These are phyloP conservation scores for Neomorphus geoffroyi DNA, from an alignment of 2,797 vertebrate species.

Conservation along the genomic window DNA sequence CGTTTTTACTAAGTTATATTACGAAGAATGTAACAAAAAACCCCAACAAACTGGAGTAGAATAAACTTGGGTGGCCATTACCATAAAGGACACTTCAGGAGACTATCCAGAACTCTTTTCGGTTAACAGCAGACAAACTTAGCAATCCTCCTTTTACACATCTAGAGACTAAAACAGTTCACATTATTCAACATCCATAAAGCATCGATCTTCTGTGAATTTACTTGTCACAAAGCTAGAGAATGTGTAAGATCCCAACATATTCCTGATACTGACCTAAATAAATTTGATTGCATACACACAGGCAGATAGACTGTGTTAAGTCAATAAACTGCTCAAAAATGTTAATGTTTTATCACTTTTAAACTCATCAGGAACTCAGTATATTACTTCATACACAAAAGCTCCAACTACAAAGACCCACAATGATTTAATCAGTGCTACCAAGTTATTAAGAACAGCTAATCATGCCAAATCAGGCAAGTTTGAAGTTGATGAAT, in stretches of 20 bases:
- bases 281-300: conserved; percentile 27
- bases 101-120: neutral
- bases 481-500: conserved; percentile 11
- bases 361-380: conserved; percentile 13
- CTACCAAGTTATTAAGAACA: conserved; percentile 38
- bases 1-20: neutral
- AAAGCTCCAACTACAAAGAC: conserved; percentile 21
- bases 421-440: conserved; percentile 18
- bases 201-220: neutral
- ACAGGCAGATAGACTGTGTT: neutral
- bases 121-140: neutral
- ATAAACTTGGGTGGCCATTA: neutral
- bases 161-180: neutral
- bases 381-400: conserved; percentile 7
- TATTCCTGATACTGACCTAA: conserved; percentile 12
- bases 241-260: neutral
- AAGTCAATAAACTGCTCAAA: conserved; percentile 12
- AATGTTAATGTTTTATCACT: conserved; percentile 28
- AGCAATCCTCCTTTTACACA: neutral
- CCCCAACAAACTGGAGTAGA: neutral
- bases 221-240: neutral
- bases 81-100: neutral
- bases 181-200: neutral
- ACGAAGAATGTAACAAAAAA: neutral
- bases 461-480: conserved; percentile 24